Base-by-base conservation (phyloP, 2,888 invertebrate species). In the Drosophila bunnanda region DNA sequence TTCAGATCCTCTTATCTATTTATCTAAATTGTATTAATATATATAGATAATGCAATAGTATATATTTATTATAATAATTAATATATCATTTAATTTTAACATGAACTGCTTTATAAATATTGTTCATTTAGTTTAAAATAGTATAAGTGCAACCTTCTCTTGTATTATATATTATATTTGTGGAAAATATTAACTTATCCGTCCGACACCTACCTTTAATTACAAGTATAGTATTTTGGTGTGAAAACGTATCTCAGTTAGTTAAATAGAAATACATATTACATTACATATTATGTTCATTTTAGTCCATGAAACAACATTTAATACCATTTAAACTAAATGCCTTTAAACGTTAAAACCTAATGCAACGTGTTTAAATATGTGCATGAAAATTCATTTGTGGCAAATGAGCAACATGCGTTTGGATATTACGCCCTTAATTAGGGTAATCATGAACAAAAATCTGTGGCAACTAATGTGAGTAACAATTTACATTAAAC, bases 401-500 rank as follows among this genome's bases (percentile, higher is more conserved):
- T 39, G 70, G 70, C n/a, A 67, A 69, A 39, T 38, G 6, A 12
- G 57, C 70, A 69, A 48, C 56, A 55, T 67, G 70, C 39, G 13
- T 17, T 46, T 56, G 55, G 46, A 67, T 44, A 66, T 69, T 46
- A 25, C 70, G 38, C 55, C 54, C 68, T 66, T 55, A 66, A 66
- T 69, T 69, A 54, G 38, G 46, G 28, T 55, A 69, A 67, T 67
- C 66, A 65, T 41, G 48, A 20, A 34, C 66, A 32, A 64, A 64
- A 64, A 64, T 67, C 70, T 46, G 70, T 39, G 44, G 56, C 66
- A 67, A 48, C 46, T 48, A 64, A 64, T 64, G 38, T 38, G 65
- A 32, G 25, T 25, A 64, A 67, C 70, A 67, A 69, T 67, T 55
- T 67, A 34, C 66, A 69, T 69, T 67, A 54, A 66, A 55, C 38